Evolutionary conservation across 2,797 vertebrate species (phyloP), one percentile per base, ranked within the genome.

Genomic region (Glyptemys insculpta): DNA sequence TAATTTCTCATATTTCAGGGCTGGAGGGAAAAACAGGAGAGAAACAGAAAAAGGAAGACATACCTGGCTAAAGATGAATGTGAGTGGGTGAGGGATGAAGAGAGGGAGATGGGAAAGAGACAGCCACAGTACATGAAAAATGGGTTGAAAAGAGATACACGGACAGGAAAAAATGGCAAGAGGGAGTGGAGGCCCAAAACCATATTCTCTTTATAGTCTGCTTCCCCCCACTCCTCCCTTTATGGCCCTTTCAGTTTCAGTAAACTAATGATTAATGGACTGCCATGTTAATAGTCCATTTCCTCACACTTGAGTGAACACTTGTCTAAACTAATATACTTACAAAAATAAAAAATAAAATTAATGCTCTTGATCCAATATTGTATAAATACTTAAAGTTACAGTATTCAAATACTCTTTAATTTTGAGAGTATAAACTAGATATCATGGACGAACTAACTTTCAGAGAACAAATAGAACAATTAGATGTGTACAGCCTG

Each of bases 61-160:
- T 44, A 44, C 16, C n/a, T 57, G 54, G 12, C 37, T 41, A 81
- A 56, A 44, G 37, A 37, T n/a, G 74, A 83, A 89, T 2, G 74
- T 25, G 34, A 78, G 34, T 0, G 0, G 0, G 2, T 25, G 12
- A 88, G 18, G 16, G 16, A 21, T 88, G 4, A 86, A 72, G 5
- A 78, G 7, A 92, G 57, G 1, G 6, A 8, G 25, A 85, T 1
- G 1, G 54, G 88, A 37, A 89, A 85, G 44, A 47, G 1, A 47
- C 3, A n/a, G 37, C 31, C 15, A 57, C 12, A 21, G 5, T 49
- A 88, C 91, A 88, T 16, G 12, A 41, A 90, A 47, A 86, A 21
- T 2, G 4, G 82, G 49, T 12, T 79, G 37, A 41, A 44, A 47
- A 76, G 12, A 76, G 21, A 47, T 25, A 76, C 41, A 76, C 2